Conservation (phyloP, 2,113 vertebrate species). For the Regulus satrapa region DNA sequence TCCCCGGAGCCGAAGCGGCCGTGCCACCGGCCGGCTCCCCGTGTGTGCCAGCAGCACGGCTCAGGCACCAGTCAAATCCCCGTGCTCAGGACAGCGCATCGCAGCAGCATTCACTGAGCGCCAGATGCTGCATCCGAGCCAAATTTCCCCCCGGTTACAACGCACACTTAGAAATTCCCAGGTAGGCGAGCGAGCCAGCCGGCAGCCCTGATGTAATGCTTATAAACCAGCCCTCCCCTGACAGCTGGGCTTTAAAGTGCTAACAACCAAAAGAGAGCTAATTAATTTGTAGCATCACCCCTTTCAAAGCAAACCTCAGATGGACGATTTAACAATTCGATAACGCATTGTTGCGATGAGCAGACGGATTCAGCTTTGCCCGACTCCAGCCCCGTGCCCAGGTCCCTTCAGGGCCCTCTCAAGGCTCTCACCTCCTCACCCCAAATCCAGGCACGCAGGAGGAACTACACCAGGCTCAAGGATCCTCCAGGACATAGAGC, state of each 20-base stretch:
- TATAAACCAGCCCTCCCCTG: conserved; percentile 36
- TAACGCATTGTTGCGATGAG: neutral
- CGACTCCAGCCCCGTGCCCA: neutral
- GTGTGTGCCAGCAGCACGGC: rapidly evolving
- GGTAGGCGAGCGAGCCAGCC: conserved; percentile 22
- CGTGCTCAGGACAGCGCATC: neutral
- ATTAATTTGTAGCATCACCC: conserved; percentile 47
- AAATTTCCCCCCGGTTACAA: neutral
- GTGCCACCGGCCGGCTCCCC: neutral
- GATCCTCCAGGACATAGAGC: neutral
- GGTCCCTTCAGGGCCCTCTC: neutral
- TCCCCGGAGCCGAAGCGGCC: rapidly evolving
- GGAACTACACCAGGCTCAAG: neutral
- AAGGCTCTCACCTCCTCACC: neutral
- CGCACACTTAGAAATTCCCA: neutral
- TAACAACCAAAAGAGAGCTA: conserved; percentile 27
- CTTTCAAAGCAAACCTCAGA: conserved; percentile 38
- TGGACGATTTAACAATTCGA: neutral
- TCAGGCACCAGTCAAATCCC: neutral
- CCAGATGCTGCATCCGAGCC: neutral
- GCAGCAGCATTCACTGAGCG: neutral
- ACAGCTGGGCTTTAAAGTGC: conserved; percentile 45
- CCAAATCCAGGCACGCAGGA: neutral
- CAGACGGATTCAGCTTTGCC: neutral
- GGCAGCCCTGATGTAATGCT: conserved; percentile 42